Evolutionary conservation across 2,888 invertebrate genomes (phyloP).

Genomic region (Lydus trimaculatus): DNA sequence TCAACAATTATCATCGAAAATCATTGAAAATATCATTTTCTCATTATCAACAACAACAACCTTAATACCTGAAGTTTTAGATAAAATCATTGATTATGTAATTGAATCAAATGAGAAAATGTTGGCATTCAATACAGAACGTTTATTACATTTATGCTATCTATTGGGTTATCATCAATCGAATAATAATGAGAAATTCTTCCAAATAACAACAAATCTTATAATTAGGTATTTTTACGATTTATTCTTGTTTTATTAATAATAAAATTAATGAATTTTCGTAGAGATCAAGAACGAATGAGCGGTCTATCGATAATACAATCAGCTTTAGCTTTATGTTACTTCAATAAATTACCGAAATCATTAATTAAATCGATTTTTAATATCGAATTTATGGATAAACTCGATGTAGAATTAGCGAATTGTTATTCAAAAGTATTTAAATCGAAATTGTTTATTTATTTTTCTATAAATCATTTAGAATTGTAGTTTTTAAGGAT

Average conservation of each 20-base stretch:
- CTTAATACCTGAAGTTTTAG: conserved; percentile 61
- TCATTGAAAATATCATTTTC: conserved; percentile 60
- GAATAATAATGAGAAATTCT: conserved; percentile 54
- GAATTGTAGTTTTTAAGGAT: conserved; percentile 54
- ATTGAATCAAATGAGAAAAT: conserved; percentile 58
- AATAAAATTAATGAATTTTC: conserved; percentile 36
- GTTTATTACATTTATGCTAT: conserved; percentile 62
- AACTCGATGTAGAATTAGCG: conserved; percentile 66
- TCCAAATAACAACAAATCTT: conserved; percentile 57
- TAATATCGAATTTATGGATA: conserved; percentile 67
- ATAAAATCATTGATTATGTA: conserved; percentile 61
- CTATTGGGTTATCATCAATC: conserved; percentile 60
- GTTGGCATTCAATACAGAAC: conserved; percentile 64
- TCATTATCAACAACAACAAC: conserved; percentile 58
- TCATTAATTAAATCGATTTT: conserved; percentile 65
- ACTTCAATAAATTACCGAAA: conserved; percentile 63
- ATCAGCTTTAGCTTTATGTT: conserved; percentile 64
- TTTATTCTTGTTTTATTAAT: neutral
- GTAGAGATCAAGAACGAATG: conserved; percentile 66
- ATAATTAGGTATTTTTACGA: conserved; percentile 58
- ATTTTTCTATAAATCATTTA: neutral
- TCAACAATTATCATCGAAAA: conserved; percentile 59
- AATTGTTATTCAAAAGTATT: conserved; percentile 65
- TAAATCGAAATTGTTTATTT: conserved; percentile 6
- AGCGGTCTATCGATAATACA: conserved; percentile 64